These are phyloP conservation scores for Melanogrammus aeglefinus DNA, from an alignment of 2,797 vertebrate species.

Conservation along the genomic window DNA sequence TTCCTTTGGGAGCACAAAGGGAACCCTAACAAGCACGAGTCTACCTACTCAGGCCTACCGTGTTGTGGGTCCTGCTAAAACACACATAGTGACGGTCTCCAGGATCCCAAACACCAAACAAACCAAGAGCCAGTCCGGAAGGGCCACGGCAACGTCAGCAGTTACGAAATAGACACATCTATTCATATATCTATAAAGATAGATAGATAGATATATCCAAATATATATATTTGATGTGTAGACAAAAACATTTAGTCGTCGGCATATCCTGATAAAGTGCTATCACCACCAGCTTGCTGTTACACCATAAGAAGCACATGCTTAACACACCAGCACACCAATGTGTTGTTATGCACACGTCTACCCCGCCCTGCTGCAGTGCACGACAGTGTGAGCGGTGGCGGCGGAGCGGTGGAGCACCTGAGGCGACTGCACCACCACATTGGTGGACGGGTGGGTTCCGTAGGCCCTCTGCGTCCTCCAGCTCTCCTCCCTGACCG, in stretches of 20 bases:
- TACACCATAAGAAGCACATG: constrained; percentile 25
- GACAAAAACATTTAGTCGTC: too few relatives aligned
- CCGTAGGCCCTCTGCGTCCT: constrained; percentile 48
- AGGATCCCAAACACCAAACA: constrained; percentile 10
- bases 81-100: constrained; percentile 17
- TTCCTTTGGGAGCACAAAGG: constrained; percentile 28
- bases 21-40: background rate
- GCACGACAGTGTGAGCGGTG: background rate
- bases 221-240: too few relatives aligned
- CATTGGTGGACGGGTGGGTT: constrained; percentile 59
- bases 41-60: background rate
- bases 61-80: constrained; percentile 6
- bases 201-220: too few relatives aligned
- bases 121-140: constrained; percentile 5
- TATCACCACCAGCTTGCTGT: constrained; percentile 22
- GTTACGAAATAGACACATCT: background rate
- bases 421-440: constrained; percentile 68
- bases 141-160: background rate
- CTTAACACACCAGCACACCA: background rate
- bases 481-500: constrained; percentile 60
- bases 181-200: background rate
- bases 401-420: constrained; percentile 34
- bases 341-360: background rate
- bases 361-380: background rate
- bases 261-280: too few relatives aligned